Base-by-base conservation (phyloP, 2,888 invertebrate genomes). In the Platycheirus albimanus region DNA sequence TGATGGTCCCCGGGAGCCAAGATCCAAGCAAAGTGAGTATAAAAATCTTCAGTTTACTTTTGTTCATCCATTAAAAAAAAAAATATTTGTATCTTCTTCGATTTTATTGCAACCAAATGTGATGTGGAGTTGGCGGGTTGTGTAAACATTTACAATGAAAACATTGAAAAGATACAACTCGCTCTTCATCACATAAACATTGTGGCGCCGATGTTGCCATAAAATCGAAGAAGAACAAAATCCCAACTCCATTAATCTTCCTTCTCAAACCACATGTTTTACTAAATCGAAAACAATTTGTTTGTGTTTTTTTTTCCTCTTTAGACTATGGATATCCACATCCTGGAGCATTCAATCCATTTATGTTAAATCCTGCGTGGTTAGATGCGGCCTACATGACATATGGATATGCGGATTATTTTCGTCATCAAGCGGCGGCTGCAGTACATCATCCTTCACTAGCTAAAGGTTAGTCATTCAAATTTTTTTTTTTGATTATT, bases 1-100 rank as follows among this genome's bases (percentile, higher is more conserved):
- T 33, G 99, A 99, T 89, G 99, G 99, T 87, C 99, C 99, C 0
- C 92, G 99, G 88, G 99, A 99, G 92, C 99, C 99, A 13, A 93
- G 99, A 91, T 97, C 97, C 86, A 98, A 98, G 92, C 96, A 97
- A 92, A 97, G 98, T 98, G 94, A 96, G 97, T 95, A 61, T 67
- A 24, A 6, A 36, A n/a, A n/a, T n/a, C n/a, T n/a, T n/a, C n/a
- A n/a, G n/a, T n/a, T n/a, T n/a, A n/a, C n/a, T n/a, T n/a, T n/a
- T n/a, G n/a, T n/a, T n/a, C n/a, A n/a, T n/a, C n/a, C n/a, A n/a
- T n/a, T n/a, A n/a, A 20, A 30, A 33, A 7, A 33, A 8, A 33
- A 38, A 17, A 47, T 33, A 33, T 52, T 58, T 71, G 64, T 51
- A 51, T 41, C 33, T 43, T 33, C 30, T 54, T 41, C 38, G 76